Evolutionary conservation across 1,140 invertebrate species (phyloP), one percentile per base, ranked within the genome.

Genomic region (Drosophila ercepeae): DNA sequence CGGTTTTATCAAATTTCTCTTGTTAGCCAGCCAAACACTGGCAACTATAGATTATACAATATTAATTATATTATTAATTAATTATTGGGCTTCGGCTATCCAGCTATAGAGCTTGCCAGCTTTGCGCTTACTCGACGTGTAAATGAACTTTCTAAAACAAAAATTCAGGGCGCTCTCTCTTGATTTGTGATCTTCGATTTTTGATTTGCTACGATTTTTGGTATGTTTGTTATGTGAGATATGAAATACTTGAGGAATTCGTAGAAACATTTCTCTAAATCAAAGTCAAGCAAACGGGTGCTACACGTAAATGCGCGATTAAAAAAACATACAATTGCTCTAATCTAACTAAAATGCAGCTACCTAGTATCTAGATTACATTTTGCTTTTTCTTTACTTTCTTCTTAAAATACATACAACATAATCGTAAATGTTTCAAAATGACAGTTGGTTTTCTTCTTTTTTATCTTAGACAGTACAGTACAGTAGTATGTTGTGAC

Each of bases 101-200:
- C n/a, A n/a, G n/a, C n/a, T n/a, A n/a, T n/a, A n/a, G n/a, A n/a
- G n/a, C n/a, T 57, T 42, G 74, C 51, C 67, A 60, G 19, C 51
- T 78, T 81, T 77, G 73, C 77, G 67, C 72, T 78, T 50, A 59
- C 70, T 46, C 39, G 75, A 78, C 69, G 73, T 67, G 25, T 54
- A 78, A 78, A 78, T 86, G 81, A 84, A 86, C 61, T 86, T 84
- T 84, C 61, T 86, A 81, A 84, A 86, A 84, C 81, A 84, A 86
- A 79, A 84, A 76, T 84, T 77, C 72, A 79, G 72, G 51, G 74
- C 55, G 65, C 81, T 53, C 55, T 55, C 44, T 27, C 57, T 34
- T n/a, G n/a, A n/a, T n/a, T n/a, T n/a, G n/a, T n/a, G n/a, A n/a
- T n/a, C n/a, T n/a, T n/a, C n/a, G n/a, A n/a, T n/a, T 16, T 9